Conservation (phyloP, 2,888 invertebrate genomes). For the Fragum sueziense region DNA sequence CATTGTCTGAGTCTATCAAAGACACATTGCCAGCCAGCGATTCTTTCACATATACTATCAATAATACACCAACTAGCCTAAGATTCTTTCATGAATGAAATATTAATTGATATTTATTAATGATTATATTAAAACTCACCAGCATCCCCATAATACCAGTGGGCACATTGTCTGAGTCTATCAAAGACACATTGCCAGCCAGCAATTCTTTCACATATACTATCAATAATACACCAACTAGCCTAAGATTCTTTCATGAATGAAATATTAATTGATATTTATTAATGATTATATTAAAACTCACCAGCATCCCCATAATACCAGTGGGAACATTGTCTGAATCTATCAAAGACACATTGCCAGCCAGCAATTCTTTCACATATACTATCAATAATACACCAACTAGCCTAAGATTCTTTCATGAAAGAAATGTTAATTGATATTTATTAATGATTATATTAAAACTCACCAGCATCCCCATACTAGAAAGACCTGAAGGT, state of each 20-base stretch:
- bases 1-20: conserved; percentile 91
- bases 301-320: conserved; percentile 95
- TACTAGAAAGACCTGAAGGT: too few species aligned
- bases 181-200: conserved; percentile 88
- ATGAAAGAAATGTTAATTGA: too few species aligned
- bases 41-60: conserved; percentile 92
- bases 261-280: too few species aligned
- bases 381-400: conserved; percentile 98
- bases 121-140: conserved; percentile 86
- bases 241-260: too few species aligned
- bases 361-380: conserved; percentile 88
- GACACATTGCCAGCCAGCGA: conserved; percentile 87
- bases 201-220: conserved; percentile 91
- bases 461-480: too few species aligned
- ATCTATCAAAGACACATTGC: conserved; percentile 89
- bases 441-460: too few species aligned
- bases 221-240: conserved; percentile 98
- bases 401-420: conserved; percentile 94
- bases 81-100: too few species aligned
- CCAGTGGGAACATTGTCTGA: conserved; percentile 96
- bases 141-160: conserved; percentile 98
- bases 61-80: conserved; percentile 97
- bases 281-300: too few species aligned
- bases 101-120: too few species aligned
- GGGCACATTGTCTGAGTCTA: conserved; percentile 93